A percentile compares a stretch with the other conserved stretches of the same genome.
Evolutionary conservation across 2,888 invertebrate species (phyloP).

Genomic region (Latrodectus elegans): DNA sequence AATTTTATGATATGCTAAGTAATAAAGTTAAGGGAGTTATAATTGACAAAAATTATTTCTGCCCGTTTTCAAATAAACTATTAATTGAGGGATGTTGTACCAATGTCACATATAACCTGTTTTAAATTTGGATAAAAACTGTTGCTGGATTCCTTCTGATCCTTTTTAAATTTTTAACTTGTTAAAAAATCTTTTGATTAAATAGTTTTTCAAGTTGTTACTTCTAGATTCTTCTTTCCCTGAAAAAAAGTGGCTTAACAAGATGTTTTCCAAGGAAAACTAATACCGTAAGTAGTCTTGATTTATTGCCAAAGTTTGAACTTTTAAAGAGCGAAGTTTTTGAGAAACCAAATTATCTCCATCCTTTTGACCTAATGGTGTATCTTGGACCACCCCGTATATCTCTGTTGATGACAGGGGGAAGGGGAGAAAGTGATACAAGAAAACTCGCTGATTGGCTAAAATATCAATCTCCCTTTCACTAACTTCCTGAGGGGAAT

Average conservation of each 20-base stretch:
- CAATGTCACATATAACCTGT: no score
- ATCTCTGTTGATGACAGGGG: slow-evolving; percentile 28
- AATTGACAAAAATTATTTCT: no score
- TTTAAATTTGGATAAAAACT: no score
- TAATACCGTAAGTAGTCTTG: slow-evolving; percentile 29
- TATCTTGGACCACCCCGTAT: slow-evolving; percentile 20
- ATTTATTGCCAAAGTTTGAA: slow-evolving; percentile 64
- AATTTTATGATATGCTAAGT: no score
- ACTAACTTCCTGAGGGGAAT: neutral
- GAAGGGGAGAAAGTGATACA: slow-evolving; percentile 7
- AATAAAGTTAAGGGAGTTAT: no score
- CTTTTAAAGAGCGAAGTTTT: slow-evolving; percentile 44
- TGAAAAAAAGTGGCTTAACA: neutral
- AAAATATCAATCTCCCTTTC: neutral
- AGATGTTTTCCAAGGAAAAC: neutral
- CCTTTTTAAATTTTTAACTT: no score
- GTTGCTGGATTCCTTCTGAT: no score
- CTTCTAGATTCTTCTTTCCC: neutral
- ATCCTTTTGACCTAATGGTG: slow-evolving; percentile 19
- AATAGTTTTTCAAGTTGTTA: no score
- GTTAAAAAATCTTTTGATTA: no score
- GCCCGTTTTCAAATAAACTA: no score
- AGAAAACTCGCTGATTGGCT: slow-evolving; percentile 18
- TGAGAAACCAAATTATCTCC: slow-evolving; percentile 58
- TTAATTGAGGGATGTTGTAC: no score